These are phyloP conservation scores for Microplitis deprimator DNA, from an alignment of 2,888 invertebrate species.

Conservation along the genomic window DNA sequence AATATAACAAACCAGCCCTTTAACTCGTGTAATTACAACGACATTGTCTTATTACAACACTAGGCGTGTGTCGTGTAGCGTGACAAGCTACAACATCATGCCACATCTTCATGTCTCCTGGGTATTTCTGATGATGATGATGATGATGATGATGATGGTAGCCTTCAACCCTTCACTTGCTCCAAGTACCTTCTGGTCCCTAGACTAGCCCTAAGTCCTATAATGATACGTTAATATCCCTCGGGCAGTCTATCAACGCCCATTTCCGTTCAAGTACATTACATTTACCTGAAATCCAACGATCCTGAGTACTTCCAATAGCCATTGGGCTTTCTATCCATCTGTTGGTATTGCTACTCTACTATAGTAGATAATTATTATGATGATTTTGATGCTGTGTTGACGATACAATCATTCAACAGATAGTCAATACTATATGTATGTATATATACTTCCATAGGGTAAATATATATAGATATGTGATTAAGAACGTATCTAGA, in stretches of 20 bases:
- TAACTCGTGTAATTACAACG: slow-evolving; percentile 60
- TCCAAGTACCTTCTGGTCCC: slow-evolving; percentile 3
- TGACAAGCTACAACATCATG: slow-evolving; percentile 55
- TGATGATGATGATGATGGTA: slow-evolving; percentile 7
- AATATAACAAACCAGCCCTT: slow-evolving; percentile 36
- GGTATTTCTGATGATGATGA: slow-evolving; percentile 26
- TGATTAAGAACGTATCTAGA: slow-evolving; percentile 28
- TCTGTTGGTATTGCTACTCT: not conserved
- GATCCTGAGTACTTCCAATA: slow-evolving; percentile 17
- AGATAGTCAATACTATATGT: not conserved
- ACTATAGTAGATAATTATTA: slow-evolving; percentile 4
- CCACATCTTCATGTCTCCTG: slow-evolving; percentile 26
- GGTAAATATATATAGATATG: slow-evolving; percentile 17
- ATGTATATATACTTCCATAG: not conserved
- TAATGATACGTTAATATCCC: slow-evolving; percentile 66
- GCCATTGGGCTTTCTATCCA: slow-evolving; percentile 17
- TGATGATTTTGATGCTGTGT: not conserved
- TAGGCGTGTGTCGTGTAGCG: slow-evolving; percentile 54
- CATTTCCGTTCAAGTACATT: slow-evolving; percentile 35
- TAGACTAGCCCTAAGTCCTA: slow-evolving; percentile 33
- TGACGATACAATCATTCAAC: slow-evolving; percentile 11
- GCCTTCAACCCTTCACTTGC: slow-evolving; percentile 16
- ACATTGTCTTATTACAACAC: slow-evolving; percentile 54
- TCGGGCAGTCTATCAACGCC: slow-evolving; percentile 59
- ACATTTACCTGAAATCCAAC: slow-evolving; percentile 27